phyloP scores from a whole-genome alignment of 2,797 vertebrate species.

The Lagorchestes hirsutus region DNA sequence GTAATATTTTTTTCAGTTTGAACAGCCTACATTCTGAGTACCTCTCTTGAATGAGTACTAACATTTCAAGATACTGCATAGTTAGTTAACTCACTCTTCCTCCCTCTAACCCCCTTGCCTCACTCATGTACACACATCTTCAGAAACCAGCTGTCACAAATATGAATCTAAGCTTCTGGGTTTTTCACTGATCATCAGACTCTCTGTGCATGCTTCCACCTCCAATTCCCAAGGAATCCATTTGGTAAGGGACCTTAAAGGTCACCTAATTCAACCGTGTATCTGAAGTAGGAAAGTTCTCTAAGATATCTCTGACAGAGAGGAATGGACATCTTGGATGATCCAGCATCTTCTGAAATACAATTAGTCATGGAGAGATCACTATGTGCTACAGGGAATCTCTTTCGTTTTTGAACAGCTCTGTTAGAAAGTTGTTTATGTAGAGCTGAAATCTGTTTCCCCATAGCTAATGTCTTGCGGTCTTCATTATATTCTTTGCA shows the following conservation, averaged over 20 bases:
- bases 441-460: background rate
- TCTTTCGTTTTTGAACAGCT: background rate
- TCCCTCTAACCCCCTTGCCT: background rate
- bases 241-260: conserved; percentile 20
- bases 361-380: background rate
- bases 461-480: background rate
- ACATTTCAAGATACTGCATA: conserved; percentile 42
- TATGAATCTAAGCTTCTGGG: background rate
- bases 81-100: background rate
- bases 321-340: background rate
- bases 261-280: background rate
- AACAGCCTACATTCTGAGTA: conserved; percentile 58
- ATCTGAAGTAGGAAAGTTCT: background rate
- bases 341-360: background rate
- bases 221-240: background rate
- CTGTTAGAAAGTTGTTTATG: background rate
- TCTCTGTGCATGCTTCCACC: background rate
- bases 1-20: conserved; percentile 61
- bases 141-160: background rate
- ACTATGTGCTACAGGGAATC: background rate
- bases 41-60: conserved; percentile 40
- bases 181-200: background rate
- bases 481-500: background rate
- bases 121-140: background rate
- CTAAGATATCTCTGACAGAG: background rate